Conservation (phyloP, 2,888 invertebrate genomes). For the Macroteleia sp. region DNA sequence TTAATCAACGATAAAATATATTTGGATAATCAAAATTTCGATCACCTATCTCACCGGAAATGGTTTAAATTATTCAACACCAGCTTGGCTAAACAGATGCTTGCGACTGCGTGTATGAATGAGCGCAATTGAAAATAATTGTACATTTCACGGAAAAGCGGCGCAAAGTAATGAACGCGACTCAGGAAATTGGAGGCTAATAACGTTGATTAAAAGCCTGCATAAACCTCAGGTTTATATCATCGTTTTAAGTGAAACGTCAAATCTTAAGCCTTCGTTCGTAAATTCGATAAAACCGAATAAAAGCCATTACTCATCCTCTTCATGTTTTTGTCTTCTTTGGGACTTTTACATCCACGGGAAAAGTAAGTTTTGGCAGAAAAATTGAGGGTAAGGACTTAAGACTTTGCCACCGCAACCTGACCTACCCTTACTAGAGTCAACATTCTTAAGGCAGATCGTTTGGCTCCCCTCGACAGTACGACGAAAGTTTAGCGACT, state of each 20-base stretch:
- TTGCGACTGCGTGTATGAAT: not conserved
- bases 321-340: slow-evolving; percentile 32
- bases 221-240: slow-evolving; percentile 81
- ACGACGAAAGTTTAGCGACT: slow-evolving; percentile 44
- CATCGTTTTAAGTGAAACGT: slow-evolving; percentile 64
- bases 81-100: slow-evolving; percentile 12
- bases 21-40: slow-evolving; percentile 24
- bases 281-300: slow-evolving; percentile 74
- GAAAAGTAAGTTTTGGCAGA: slow-evolving; percentile 63
- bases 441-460: slow-evolving; percentile 70
- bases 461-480: slow-evolving; percentile 41
- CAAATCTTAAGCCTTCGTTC: slow-evolving; percentile 45
- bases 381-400: slow-evolving; percentile 76
- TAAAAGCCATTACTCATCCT: slow-evolving; percentile 83
- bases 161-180: slow-evolving; percentile 44
- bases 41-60: slow-evolving; percentile 1
- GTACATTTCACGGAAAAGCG: slow-evolving; percentile 28
- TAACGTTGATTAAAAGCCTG: slow-evolving; percentile 82
- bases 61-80: slow-evolving; percentile 14
- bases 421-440: slow-evolving; percentile 80
- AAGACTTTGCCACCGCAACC: slow-evolving; percentile 66
- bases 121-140: slow-evolving; percentile 20
- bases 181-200: slow-evolving; percentile 73
- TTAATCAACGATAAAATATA: slow-evolving; percentile 43
- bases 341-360: slow-evolving; percentile 72